Evolutionary conservation across 1,140 invertebrate species (phyloP), one percentile per base, ranked within the genome.

Genomic region (Drosophila prosaltans): DNA sequence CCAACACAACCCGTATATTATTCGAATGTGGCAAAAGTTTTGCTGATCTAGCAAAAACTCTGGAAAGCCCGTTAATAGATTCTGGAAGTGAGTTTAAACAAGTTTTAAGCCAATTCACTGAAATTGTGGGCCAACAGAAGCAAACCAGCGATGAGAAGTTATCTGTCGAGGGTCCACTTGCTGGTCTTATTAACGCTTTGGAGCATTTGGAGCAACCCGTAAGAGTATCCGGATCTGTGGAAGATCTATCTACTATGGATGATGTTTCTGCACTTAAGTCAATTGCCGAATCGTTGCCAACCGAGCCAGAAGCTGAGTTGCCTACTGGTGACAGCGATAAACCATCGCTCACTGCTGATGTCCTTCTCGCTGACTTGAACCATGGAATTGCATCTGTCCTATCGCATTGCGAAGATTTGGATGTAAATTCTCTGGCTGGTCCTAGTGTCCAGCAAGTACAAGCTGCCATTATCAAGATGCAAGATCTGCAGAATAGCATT

Each of bases 191-290:
- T 30, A 78, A 81, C 9, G 74, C 79, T 1, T 72, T 89, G 0
- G 78, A 78, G 32, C 65, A 69, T 11, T 51, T 51, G 6, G 54
- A 85, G 7, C 81, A 90, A 2, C 74, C 78, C 1, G 5, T 51
- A 0, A 84, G 58, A 5, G 58, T 40, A 9, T 32, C 40, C 3
- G 32, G 9, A 11, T 88, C 83, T 26, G 28, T 43, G 9, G 88
- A 91, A 21, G 76, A 92, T 54, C 5, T 86, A 5, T 91, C 94
- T 4, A 94, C 94, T 9, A 85, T 94, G 63, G 94, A 94, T 74
- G 94, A 94, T 85, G 92, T 94, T 66, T 94, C 94, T 7, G 92
- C 92, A 10, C 92, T 94, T 26, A 94, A 94, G 91, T 93, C 94
- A 4, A 91, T 85, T 16, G 94, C 94, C 16, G 94, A 93, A 69